Base-by-base conservation (phyloP, 2,888 invertebrate genomes). In the Drosophila mercatorum region DNA sequence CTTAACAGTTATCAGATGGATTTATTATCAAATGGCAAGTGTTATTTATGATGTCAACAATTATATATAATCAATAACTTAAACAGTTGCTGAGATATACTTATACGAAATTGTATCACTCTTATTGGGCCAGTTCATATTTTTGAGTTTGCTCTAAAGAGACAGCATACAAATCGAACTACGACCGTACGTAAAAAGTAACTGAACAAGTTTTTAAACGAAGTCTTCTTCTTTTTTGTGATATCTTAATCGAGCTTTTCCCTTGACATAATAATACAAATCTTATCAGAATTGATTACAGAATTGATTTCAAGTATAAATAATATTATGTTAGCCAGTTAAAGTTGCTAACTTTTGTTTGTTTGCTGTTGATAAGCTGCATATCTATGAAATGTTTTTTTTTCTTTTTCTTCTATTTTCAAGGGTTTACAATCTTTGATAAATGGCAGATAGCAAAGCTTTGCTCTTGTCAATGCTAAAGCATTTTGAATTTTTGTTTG, bases 351-450 rank as follows among this genome's bases (percentile, higher is more conserved):
- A 47, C 26, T 47, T 28, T 43, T 47, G 4, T n/a, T 47, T 47
- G 26, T 28, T 47, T 31, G 10, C 17, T 31, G 3, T 11, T 51
- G 31, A 51, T 34, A 51, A 51, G n/a, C 49, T n/a, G 5, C 17
- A 51, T 51, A 17, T 34, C n/a, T 49, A 2, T n/a, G 17, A 22
- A 17, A 41, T 41, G 2, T n/a, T n/a, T 2, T 22, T 22, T 22
- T 17, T n/a, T n/a, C 22, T 22, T 22, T 22, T 22, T 22, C 22
- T 22, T 22, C 22, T 14, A 5, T 5, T 5, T 34, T 17, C 12
- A 51, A 36, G 34, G 17, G 6, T 51, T 22, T 22, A 36, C 17
- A 17, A 51, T 51, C 51, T 51, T 34, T 36, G 51, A 51, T 36
- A 51, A 36, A 51, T 36, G 6, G 11, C 31, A 11, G 17, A 11